Conservation (phyloP, 2,113 vertebrate species). For the Ceyx melanurus region DNA sequence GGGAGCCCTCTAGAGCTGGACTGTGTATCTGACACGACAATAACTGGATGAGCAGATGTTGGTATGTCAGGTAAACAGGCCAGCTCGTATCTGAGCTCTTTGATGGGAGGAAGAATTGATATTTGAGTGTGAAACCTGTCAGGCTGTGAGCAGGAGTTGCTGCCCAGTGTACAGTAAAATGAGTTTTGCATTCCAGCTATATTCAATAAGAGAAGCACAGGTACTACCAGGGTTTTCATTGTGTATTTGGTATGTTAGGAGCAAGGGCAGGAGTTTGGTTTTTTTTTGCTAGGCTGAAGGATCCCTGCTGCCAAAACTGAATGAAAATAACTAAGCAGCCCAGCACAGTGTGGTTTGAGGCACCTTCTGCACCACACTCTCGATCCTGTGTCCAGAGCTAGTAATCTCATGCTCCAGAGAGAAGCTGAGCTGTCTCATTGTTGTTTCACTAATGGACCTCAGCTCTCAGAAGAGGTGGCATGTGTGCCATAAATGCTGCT, state of each 20-base stretch:
- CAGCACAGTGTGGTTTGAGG: background rate
- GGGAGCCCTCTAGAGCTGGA: background rate
- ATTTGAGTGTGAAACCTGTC: background rate
- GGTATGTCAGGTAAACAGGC: background rate
- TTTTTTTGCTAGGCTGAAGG: background rate
- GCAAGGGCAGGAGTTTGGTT: background rate
- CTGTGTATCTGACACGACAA: accelerated
- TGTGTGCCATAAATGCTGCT: background rate
- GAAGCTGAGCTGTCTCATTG: background rate
- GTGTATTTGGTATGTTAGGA: background rate
- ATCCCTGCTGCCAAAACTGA: background rate
- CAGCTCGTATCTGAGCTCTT: background rate
- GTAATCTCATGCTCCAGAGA: background rate
- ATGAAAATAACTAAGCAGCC: background rate
- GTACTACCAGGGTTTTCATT: background rate
- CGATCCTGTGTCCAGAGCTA: background rate
- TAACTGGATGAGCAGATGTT: background rate
- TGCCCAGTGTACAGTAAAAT: background rate
- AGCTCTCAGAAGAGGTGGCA: background rate
- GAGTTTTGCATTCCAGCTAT: background rate
- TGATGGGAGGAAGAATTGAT: background rate
- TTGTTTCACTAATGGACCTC: background rate
- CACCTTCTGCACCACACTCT: background rate
- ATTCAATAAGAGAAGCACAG: accelerated
- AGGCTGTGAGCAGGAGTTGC: background rate